phyloP scores from a whole-genome alignment of 2,113 vertebrate species.

The Ptilonorhynchus violaceus region DNA sequence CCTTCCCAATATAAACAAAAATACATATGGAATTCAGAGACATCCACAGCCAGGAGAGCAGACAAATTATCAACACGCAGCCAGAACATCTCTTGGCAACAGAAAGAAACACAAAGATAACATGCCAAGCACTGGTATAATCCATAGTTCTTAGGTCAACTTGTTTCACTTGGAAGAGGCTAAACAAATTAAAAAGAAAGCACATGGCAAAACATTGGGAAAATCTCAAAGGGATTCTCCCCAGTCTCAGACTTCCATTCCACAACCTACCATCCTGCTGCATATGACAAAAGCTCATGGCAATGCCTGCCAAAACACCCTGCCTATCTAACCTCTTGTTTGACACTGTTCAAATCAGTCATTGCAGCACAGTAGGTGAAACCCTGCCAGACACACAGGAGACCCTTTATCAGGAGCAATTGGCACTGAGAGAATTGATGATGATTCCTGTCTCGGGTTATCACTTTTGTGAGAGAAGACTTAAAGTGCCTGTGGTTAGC shows the following conservation, averaged over 20 bases:
- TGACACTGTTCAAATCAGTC: neutral
- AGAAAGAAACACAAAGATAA: neutral
- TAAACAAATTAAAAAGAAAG: neutral
- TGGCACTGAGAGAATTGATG: neutral
- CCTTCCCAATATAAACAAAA: neutral
- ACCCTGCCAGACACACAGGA: neutral
- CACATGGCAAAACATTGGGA: fast-evolving
- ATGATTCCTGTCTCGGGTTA: neutral
- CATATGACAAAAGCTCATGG: neutral
- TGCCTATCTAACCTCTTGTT: neutral
- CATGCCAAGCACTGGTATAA: neutral
- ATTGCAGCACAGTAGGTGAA: neutral
- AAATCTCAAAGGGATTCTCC: neutral
- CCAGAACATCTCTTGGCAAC: neutral
- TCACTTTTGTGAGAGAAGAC: neutral
- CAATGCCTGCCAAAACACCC: neutral
- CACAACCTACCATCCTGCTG: neutral
- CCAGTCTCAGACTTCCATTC: neutral
- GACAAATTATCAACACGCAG: neutral
- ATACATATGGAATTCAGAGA: neutral
- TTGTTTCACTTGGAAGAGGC: neutral
- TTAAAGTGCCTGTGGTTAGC: neutral
- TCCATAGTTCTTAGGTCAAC: neutral
- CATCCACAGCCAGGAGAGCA: neutral
- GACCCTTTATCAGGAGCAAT: neutral